These are phyloP conservation scores for Hipparchia sbordonii DNA, from an alignment of 2,888 invertebrate species.

Conservation along the genomic window DNA sequence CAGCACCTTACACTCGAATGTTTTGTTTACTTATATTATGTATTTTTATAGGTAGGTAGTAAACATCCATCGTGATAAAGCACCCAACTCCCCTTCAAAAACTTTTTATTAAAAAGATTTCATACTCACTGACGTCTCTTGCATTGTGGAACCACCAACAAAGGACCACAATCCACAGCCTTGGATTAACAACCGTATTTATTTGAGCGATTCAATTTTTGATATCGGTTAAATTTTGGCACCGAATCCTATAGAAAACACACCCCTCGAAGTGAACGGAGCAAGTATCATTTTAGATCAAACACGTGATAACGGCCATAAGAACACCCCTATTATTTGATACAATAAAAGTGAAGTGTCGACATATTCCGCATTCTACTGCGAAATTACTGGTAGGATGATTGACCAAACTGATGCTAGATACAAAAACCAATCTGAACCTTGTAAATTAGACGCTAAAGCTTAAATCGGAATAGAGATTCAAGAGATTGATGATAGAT, in stretches of 20 bases:
- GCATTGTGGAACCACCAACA: conserved; percentile 49
- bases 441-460: conserved; percentile 38
- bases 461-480: conserved; percentile 42
- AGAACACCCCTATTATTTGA: conserved; percentile 83
- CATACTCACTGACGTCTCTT: conserved; percentile 22
- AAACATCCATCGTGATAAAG: neutral
- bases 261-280: conserved; percentile 58
- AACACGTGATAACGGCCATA: conserved; percentile 82
- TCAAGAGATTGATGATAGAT: conserved; percentile 55
- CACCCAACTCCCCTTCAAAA: conserved; percentile 17
- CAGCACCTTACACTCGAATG: neutral
- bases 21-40: neutral
- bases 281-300: conserved; percentile 82
- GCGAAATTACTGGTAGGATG: conserved; percentile 58
- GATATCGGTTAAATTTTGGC: conserved; percentile 53
- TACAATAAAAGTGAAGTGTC: conserved; percentile 83
- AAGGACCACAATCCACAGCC: conserved; percentile 44
- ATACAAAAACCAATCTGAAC: conserved; percentile 40
- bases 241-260: conserved; percentile 56
- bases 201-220: conserved; percentile 50
- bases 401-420: conserved; percentile 53
- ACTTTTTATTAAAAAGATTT: conserved; percentile 30
- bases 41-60: neutral
- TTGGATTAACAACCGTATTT: conserved; percentile 51
- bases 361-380: conserved; percentile 81